Evolutionary conservation across 2,113 vertebrate species (phyloP).

Genomic region (Anolis sagrei): DNA sequence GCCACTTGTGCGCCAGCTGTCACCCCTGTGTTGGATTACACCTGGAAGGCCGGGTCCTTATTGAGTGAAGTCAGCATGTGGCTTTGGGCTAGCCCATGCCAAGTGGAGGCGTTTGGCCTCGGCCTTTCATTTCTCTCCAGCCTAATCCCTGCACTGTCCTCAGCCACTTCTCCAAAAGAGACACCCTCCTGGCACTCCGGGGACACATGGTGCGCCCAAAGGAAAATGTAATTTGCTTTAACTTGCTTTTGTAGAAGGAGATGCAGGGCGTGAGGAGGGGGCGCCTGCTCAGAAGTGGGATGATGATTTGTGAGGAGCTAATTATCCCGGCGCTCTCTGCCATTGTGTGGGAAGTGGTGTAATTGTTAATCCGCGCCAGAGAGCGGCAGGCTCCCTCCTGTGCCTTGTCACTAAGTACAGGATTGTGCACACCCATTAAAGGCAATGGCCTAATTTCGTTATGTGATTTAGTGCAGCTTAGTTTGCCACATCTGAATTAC

Average conservation of each 20-base stretch:
- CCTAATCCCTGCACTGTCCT: not conserved
- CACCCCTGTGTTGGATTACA: not conserved
- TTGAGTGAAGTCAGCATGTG: no score
- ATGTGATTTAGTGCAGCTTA: slow-evolving; percentile 27
- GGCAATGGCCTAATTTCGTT: slow-evolving; percentile 64
- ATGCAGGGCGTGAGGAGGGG: not conserved
- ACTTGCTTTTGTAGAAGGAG: not conserved
- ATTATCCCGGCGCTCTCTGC: slow-evolving; percentile 16
- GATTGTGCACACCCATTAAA: slow-evolving; percentile 47
- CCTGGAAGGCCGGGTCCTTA: slow-evolving; percentile 5
- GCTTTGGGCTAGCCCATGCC: not conserved
- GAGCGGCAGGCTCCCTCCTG: slow-evolving; percentile 35
- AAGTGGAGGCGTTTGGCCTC: not conserved
- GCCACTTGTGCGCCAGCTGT: slow-evolving; percentile 26
- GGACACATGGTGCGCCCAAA: not conserved
- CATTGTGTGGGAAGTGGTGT: slow-evolving; percentile 26
- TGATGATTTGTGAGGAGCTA: slow-evolving; percentile 36
- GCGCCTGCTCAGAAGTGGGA: slow-evolving; percentile 8
- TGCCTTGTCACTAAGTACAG: slow-evolving; percentile 48
- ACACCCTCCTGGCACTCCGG: not conserved
- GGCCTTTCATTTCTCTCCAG: not conserved
- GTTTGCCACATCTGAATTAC: not conserved
- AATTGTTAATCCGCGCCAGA: slow-evolving; percentile 51
- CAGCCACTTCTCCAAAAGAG: not conserved
- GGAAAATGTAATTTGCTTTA: not conserved